A percentile compares a stretch with the other conserved stretches of the same genome.
Evolutionary conservation across 2,888 invertebrate species (phyloP).

Genomic region (Axea sp.): DNA sequence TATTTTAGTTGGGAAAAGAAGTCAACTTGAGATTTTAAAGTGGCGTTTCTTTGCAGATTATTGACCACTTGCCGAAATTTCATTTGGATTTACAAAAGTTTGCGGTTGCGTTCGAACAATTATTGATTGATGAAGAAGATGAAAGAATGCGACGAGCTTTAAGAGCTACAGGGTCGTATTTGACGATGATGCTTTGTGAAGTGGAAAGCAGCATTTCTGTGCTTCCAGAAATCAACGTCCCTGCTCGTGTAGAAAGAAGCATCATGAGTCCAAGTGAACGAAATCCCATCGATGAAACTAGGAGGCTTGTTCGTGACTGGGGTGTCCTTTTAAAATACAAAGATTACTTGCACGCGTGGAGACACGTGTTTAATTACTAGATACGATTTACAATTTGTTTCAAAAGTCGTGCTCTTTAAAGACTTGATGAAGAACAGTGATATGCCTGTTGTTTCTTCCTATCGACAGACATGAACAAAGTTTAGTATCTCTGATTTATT

Average conservation of each 20-base stretch:
- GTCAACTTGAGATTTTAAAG: too few relatives aligned
- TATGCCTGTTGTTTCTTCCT: too few relatives aligned
- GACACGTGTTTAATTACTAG: slow-evolving; percentile 72
- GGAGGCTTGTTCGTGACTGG: slow-evolving; percentile 77
- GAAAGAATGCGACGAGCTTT: slow-evolving; percentile 78
- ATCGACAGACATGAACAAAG: too few relatives aligned
- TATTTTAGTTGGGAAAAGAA: too few relatives aligned
- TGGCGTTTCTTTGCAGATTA: slow-evolving; percentile 79
- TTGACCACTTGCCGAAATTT: slow-evolving; percentile 81
- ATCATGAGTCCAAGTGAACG: slow-evolving; percentile 75
- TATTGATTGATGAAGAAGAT: slow-evolving; percentile 79
- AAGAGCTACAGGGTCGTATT: slow-evolving; percentile 70
- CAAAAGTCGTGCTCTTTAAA: too few relatives aligned
- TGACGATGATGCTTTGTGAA: slow-evolving; percentile 81
- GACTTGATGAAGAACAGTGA: too few relatives aligned
- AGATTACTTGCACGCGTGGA: slow-evolving; percentile 78
- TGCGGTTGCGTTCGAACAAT: slow-evolving; percentile 79
- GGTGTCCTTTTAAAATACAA: slow-evolving; percentile 77
- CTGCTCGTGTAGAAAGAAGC: slow-evolving; percentile 70
- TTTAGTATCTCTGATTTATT: too few relatives aligned
- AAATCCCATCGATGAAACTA: slow-evolving; percentile 74
- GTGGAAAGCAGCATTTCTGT: slow-evolving; percentile 79
- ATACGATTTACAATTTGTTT: too few relatives aligned
- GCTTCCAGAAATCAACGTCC: slow-evolving; percentile 68
- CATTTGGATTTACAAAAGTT: slow-evolving; percentile 81